Conservation (phyloP, 2,113 vertebrate genomes). For the Delphinus delphis region DNA sequence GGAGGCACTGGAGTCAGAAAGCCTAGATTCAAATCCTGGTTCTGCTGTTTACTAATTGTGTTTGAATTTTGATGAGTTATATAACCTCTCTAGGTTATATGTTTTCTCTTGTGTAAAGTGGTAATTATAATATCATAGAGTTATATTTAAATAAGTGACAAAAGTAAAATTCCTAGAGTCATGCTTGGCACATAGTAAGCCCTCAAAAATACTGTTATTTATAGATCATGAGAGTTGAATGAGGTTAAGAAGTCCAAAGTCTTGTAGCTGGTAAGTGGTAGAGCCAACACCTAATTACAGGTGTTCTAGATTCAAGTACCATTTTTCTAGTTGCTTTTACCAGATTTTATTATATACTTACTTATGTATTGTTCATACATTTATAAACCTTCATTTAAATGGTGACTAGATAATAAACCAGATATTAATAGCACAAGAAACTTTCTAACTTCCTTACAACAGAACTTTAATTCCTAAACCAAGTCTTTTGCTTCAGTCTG, state of each 20-base stretch:
- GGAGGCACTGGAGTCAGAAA: background rate
- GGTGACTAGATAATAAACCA: background rate
- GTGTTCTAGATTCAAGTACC: background rate
- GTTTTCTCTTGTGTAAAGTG: background rate
- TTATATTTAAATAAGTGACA: background rate
- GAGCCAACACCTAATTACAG: background rate
- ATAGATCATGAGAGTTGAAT: background rate
- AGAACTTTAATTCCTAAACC: background rate
- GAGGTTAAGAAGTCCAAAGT: background rate
- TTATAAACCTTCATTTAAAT: background rate
- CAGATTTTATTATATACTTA: background rate
- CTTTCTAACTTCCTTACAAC: background rate
- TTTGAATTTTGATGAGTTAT: background rate
- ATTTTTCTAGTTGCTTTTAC: background rate
- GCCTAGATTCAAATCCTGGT: background rate
- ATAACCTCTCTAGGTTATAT: background rate
- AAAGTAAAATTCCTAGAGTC: constrained; percentile 23
- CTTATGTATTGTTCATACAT: background rate
- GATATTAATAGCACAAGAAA: background rate
- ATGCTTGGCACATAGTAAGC: background rate
- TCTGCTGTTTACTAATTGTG: background rate
- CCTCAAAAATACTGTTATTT: background rate
- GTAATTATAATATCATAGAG: background rate
- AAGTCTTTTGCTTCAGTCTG: background rate
- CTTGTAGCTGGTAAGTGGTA: background rate